phyloP scores from a whole-genome alignment of 2,888 invertebrate species.

The Athalia circularis region DNA sequence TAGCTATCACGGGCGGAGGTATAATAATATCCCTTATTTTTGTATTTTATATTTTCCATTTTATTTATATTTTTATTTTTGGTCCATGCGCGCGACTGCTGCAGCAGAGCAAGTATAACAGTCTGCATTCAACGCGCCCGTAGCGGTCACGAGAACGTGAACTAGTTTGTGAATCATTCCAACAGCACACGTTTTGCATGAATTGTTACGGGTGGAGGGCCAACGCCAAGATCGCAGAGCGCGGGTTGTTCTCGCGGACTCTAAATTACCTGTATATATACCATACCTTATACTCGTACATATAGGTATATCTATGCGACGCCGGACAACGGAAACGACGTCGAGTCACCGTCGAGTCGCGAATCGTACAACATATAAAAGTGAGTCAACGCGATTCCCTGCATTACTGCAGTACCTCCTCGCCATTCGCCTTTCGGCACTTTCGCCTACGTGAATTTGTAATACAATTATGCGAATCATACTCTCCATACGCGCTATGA shows the following conservation, averaged over 20 bases:
- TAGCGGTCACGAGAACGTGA: constrained; percentile 70
- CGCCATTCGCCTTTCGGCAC: neutral
- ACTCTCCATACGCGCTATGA: neutral
- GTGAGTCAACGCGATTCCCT: constrained; percentile 33
- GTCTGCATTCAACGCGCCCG: constrained; percentile 64
- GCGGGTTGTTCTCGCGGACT: constrained; percentile 19
- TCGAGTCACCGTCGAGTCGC: neutral
- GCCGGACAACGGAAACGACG: no score
- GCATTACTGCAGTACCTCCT: neutral
- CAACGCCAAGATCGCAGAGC: constrained; percentile 51
- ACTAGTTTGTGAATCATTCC: constrained; percentile 73
- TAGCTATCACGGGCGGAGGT: no score
- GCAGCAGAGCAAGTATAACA: neutral
- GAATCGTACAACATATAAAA: neutral
- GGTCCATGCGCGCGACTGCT: constrained; percentile 9
- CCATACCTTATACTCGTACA: no score
- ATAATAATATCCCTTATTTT: no score
- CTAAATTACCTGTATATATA: constrained; percentile 22
- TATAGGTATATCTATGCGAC: no score
- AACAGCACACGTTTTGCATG: constrained; percentile 69
- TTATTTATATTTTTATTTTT: constrained; percentile 5
- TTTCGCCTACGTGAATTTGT: neutral
- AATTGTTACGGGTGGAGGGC: constrained; percentile 63
- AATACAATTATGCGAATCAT: constrained; percentile 17
- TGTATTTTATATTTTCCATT: neutral